Evolutionary conservation across 2,113 vertebrate species (phyloP).

Genomic region (Nothoprocta perdicaria): DNA sequence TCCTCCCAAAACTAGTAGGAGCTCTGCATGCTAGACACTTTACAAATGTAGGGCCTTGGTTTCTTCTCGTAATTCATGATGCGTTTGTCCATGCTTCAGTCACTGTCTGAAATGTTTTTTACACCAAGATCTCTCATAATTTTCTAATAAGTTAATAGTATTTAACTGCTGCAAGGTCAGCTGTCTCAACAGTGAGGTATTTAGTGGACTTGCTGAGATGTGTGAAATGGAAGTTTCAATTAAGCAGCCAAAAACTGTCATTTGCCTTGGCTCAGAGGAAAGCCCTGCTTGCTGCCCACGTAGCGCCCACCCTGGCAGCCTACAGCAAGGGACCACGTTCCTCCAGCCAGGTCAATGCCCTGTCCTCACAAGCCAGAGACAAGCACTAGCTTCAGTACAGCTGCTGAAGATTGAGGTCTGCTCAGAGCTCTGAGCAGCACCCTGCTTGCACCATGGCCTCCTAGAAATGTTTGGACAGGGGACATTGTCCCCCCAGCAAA

Average conservation of each 20-base stretch:
- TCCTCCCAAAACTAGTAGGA: not conserved
- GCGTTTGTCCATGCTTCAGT: not conserved
- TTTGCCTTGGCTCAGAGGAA: not conserved
- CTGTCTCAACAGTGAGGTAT: not conserved
- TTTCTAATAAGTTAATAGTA: not conserved
- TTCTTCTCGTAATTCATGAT: not conserved
- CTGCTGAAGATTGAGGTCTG: not conserved
- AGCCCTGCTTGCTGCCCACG: not conserved
- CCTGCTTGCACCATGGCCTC: not conserved
- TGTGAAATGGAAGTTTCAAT: not conserved
- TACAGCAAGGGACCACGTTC: not conserved
- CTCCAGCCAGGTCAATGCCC: not conserved
- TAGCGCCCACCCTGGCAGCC: not conserved
- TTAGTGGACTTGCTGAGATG: not conserved
- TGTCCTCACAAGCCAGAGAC: not conserved
- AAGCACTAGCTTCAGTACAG: not conserved
- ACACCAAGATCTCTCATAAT: not conserved
- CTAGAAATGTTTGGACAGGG: not conserved
- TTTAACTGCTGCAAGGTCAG: not conserved
- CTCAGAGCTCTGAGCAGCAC: not conserved
- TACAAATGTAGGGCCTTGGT: not conserved
- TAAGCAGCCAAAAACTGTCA: not conserved
- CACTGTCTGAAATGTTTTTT: not conserved
- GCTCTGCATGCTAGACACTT: not conserved
- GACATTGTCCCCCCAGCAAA: not conserved